Evolutionary conservation across 37 sponge, comb jelly and placozoan species (phyloP), one percentile per base, ranked within the genome.

Genomic region (Hormiphora californensis): DNA sequence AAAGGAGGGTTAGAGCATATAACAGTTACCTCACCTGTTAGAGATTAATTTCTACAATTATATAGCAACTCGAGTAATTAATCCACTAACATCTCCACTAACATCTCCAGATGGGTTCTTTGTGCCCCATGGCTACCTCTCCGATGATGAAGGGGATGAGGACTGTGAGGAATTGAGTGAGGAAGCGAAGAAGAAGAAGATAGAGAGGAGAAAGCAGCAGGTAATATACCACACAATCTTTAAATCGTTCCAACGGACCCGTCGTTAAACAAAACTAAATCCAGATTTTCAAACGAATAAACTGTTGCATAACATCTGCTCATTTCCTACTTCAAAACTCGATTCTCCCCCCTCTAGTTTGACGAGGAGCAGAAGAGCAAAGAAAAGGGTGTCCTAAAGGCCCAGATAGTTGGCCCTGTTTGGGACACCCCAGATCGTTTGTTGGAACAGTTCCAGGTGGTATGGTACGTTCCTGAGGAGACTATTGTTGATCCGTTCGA

Each of bases 121-220:
- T 91, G 99, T 98, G 0, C 99, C 99, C 32, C 95, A 98, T 53
- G 99, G 99, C 39, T 98, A 98, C 88, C 93, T 98, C 39, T 98
- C 99, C 0, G 94, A 92, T 17, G 94, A 87, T 33, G 99, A 98
- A 85, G 95, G 99, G 32, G 93, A 92, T 12, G 87, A 49, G 33
- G 90, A 88, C 54, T 95, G 91, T 15, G 67, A 49, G 32, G 90
- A 87, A 41, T 85, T 36, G 63, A 67, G 53, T 9, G 90, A 88
- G 15, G 69, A 87, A 15, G 40, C 40, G 21, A 55, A 27, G 38
- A 63, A 53, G 33, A 36, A 87, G 39, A 36, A 34, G 19, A 19
- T 85, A 0, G 46, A 87, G 41, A 41, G 19, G 63, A 49, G 85
- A 11, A 30, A 32, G 21, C n/a, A 51, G 54, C 40, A 88, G 54